Base-by-base conservation (phyloP, 2,797 vertebrate genomes). In the Coregonus suidteri region DNA sequence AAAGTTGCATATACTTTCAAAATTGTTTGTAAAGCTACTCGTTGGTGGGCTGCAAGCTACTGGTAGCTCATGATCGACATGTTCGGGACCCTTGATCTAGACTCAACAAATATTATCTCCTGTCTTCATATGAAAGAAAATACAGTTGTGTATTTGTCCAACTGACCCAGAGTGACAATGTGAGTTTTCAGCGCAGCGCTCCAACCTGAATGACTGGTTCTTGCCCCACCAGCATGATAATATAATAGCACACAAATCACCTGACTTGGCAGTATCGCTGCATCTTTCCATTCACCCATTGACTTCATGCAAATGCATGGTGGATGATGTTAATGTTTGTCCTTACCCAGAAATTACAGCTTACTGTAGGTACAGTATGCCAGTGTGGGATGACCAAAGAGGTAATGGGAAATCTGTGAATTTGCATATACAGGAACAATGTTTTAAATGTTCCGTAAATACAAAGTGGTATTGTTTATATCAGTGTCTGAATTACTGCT, bases 251-350 rank as follows among this genome's bases (percentile, higher is more conserved):
- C 9, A 4, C 54, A 20, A n/a, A 15, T 14, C 13, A 20, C 59
- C 56, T 62, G 18, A 31, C 64, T 18, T 65, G 72, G 47, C 79
- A 79, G 25, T 31, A 54, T 66, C 35, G 15, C 47, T 82, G 81
- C 65, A 37, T 75, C 64, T 86, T 88, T 91, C 82, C 86, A 80
- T 76, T 81, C 4, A 4, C 0, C 72, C 75, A 62, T 31, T 79
- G 77, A 79, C 77, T 70, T 66, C 78, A 83, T 79, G 71, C 81
- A 80, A 72, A 75, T 66, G 41, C 52, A 56, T 1, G 15, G 18
- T 18, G 52, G 56, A 79, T 64, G n/a, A 25, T 7, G 25, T 71
- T 62, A 79, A 56, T 35, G 53, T 54, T 75, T 75, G 9, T 54
- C 13, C 6, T 71, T 47, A 59, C 0, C 0, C 18, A 59, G 18